These are phyloP conservation scores for Phymanthus crucifer DNA, from an alignment of 92 coral and sea anemone genomes.

Conservation along the genomic window DNA sequence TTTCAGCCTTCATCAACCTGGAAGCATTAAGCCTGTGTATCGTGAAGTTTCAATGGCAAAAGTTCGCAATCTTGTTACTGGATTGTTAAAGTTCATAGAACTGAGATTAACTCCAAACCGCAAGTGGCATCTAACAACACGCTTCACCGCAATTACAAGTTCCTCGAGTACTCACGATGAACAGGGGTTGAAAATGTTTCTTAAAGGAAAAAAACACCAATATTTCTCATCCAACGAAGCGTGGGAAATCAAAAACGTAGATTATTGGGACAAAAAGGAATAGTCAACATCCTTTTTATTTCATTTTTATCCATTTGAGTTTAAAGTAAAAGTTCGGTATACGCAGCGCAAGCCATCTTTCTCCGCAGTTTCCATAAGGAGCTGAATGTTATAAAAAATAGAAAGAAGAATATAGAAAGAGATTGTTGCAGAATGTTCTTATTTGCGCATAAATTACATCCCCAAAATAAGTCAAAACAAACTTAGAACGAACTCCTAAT, in stretches of 20 bases:
- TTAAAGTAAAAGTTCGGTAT: too few species aligned
- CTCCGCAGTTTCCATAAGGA: not conserved
- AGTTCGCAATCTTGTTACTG: not conserved
- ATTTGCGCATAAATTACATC: not conserved
- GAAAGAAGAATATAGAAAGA: not conserved
- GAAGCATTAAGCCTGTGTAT: not conserved
- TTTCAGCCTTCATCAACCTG: not conserved
- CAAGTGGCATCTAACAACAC: not conserved
- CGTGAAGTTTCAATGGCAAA: not conserved
- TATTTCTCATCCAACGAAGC: not conserved
- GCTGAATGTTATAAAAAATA: not conserved
- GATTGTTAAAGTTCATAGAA: not conserved
- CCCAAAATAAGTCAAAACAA: not conserved
- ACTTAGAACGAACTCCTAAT: not conserved
- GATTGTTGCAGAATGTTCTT: not conserved
- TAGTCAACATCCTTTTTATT: not conserved
- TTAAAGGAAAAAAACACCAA: not conserved
- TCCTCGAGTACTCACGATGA: not conserved
- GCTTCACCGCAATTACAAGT: not conserved
- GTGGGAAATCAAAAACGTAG: not conserved
- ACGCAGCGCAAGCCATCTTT: too few species aligned
- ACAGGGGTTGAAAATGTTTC: not conserved
- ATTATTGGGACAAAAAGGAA: not conserved
- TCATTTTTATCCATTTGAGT: not conserved
- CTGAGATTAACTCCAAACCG: not conserved